Percentiles rank a stretch among this genome's conserved stretches.
Evolutionary conservation across 2,888 invertebrate species (phyloP).

Genomic region (Mesorhabditis sp.): DNA sequence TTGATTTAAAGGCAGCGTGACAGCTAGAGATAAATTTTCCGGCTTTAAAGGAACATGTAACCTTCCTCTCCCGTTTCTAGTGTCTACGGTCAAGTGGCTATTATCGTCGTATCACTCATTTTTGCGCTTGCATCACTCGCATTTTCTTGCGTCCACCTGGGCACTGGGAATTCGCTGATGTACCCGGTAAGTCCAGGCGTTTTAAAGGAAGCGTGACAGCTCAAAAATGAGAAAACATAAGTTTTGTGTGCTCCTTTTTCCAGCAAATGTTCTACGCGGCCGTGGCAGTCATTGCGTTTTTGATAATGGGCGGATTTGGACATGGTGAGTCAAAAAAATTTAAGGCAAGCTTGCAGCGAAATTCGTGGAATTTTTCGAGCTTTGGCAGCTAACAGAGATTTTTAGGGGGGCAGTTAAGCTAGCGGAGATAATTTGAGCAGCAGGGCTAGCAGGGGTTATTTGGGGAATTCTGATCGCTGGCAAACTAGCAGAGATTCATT

Average conservation of each 20-base stretch:
- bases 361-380: no score
- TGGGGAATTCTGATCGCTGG: no score
- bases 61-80: conserved; percentile 27
- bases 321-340: conserved; percentile 31
- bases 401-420: no score
- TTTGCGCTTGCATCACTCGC: conserved; percentile 50
- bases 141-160: conserved; percentile 50
- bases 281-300: conserved; percentile 47
- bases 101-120: conserved; percentile 51
- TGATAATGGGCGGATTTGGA: conserved; percentile 55
- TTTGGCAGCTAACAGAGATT: no score
- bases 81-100: conserved; percentile 56
- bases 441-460: no score
- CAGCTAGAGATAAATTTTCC: background rate
- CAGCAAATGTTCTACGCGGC: conserved; percentile 51
- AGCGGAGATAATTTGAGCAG: no score
- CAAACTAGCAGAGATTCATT: no score
- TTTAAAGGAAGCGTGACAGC: background rate
- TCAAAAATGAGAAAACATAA: no score
- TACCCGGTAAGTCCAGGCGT: conserved; percentile 26
- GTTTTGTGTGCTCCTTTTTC: conserved; percentile 10
- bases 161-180: conserved; percentile 35
- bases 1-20: no score
- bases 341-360: no score
- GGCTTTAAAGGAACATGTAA: background rate